Conservation (phyloP, 2,888 invertebrate genomes). For the Stenolophus ochropezus region DNA sequence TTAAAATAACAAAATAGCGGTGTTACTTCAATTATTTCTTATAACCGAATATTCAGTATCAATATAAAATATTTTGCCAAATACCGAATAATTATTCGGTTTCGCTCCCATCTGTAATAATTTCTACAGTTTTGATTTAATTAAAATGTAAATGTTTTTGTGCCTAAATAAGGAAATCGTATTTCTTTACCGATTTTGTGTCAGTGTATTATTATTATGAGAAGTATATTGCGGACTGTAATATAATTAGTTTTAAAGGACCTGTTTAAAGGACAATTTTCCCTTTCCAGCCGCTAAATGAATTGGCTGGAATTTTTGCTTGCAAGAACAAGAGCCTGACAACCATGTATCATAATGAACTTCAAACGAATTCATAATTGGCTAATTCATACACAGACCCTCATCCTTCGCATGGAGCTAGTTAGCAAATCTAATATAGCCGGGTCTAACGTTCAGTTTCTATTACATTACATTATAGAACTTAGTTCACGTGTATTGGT, state of each 20-base stretch:
- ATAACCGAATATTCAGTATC: too few species aligned
- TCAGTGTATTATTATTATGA: too few species aligned
- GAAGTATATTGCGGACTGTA: too few species aligned
- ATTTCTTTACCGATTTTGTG: too few species aligned
- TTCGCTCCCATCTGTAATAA: too few species aligned
- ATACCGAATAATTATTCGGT: too few species aligned
- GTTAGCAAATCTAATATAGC: conserved; percentile 51
- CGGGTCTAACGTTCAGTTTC: conserved; percentile 51
- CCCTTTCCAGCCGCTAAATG: not conserved
- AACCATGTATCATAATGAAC: conserved; percentile 47
- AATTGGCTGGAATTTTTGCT: not conserved
- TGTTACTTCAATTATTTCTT: too few species aligned
- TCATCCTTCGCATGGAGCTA: conserved; percentile 11
- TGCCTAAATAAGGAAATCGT: too few species aligned
- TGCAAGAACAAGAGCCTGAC: conserved; percentile 3
- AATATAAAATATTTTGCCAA: too few species aligned
- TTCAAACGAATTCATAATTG: conserved; percentile 54
- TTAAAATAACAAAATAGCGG: too few species aligned
- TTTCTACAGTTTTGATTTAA: too few species aligned
- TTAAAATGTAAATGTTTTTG: too few species aligned
- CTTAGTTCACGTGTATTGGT: conserved; percentile 55
- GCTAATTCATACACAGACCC: conserved; percentile 42
- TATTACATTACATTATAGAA: conserved; percentile 56
- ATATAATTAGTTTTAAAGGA: not conserved
- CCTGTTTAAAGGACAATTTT: not conserved